A percentile compares a stretch with the other conserved stretches of the same genome.
phyloP scores from a whole-genome alignment of 92 coral and sea anemone species.

The Parazoanthus darwini region DNA sequence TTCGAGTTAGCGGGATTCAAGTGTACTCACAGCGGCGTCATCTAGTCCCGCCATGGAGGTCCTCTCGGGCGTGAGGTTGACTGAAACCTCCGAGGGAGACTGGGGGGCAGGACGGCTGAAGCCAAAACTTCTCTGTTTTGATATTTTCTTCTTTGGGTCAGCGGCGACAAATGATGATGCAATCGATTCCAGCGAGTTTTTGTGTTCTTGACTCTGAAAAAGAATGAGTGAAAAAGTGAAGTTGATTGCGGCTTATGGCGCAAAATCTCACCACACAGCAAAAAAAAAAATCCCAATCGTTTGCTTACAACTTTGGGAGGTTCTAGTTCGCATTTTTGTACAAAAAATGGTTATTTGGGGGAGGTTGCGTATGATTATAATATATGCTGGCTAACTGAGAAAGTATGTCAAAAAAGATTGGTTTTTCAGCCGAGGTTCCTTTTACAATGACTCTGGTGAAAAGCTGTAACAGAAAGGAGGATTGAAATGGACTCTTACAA shows the following conservation, averaged over 20 bases:
- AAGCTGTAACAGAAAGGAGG: too few species aligned
- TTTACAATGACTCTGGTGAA: too few species aligned
- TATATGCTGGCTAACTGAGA: too few species aligned
- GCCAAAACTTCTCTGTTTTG: constrained; percentile 94
- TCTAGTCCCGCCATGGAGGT: constrained; percentile 80
- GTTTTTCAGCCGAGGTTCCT: too few species aligned
- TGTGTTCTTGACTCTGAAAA: constrained; percentile 59
- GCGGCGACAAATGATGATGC: constrained; percentile 88
- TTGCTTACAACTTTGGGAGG: too few species aligned
- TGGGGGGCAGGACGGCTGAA: constrained; percentile 75
- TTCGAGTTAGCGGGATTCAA: neutral
- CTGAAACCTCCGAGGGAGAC: constrained; percentile 95
- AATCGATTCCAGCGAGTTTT: constrained; percentile 93
- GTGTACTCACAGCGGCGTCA: constrained; percentile 76
- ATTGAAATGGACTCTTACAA: too few species aligned
- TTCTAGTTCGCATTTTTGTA: too few species aligned
- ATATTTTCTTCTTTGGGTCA: constrained; percentile 69
- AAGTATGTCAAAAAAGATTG: too few species aligned
- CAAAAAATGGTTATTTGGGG: too few species aligned
- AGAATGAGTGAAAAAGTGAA: neutral
- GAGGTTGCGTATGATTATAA: too few species aligned
- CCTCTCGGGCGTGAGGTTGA: constrained; percentile 94
- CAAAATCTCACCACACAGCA: neutral
- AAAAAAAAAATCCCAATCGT: too few species aligned
- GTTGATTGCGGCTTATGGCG: too few species aligned